Percentiles rank a stretch among this genome's conserved stretches.
phyloP scores from a whole-genome alignment of 2,113 vertebrate genomes.

The Colinus virginianus region DNA sequence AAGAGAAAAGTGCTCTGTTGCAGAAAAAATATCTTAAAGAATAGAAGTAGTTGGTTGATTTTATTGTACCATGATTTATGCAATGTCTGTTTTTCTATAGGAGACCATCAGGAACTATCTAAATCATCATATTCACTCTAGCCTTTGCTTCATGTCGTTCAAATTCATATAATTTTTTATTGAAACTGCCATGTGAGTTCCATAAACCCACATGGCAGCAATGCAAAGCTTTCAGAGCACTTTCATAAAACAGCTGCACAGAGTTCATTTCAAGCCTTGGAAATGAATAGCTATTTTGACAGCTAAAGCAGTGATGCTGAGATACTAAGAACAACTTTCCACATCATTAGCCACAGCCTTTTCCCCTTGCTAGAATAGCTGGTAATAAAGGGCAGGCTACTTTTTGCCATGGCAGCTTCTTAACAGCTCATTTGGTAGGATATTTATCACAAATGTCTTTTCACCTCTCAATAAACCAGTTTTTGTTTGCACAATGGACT shows the following conservation, averaged over 20 bases:
- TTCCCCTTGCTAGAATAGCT: not conserved
- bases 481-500: not conserved
- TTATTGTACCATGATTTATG: not conserved
- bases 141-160: not conserved
- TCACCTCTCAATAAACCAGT: not conserved
- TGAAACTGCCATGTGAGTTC: not conserved
- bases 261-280: slow-evolving; percentile 7
- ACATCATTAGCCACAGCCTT: slow-evolving; percentile 46
- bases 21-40: not conserved
- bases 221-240: slow-evolving; percentile 5
- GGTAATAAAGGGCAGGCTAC: not conserved
- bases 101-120: not conserved
- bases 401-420: slow-evolving; percentile 11
- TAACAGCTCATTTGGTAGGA: not conserved
- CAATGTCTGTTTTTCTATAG: not conserved
- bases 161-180: slow-evolving; percentile 29
- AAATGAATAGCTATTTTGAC: slow-evolving; percentile 61
- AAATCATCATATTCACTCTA: not conserved
- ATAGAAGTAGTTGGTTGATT: not conserved
- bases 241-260: slow-evolving; percentile 20
- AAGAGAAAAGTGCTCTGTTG: not conserved
- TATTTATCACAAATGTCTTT: not conserved
- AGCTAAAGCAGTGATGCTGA: slow-evolving; percentile 21
- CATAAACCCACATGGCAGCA: not conserved
- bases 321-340: slow-evolving; percentile 42